Evolutionary conservation across 2,797 vertebrate species (phyloP).

Genomic region (Iguana delicatissima): DNA sequence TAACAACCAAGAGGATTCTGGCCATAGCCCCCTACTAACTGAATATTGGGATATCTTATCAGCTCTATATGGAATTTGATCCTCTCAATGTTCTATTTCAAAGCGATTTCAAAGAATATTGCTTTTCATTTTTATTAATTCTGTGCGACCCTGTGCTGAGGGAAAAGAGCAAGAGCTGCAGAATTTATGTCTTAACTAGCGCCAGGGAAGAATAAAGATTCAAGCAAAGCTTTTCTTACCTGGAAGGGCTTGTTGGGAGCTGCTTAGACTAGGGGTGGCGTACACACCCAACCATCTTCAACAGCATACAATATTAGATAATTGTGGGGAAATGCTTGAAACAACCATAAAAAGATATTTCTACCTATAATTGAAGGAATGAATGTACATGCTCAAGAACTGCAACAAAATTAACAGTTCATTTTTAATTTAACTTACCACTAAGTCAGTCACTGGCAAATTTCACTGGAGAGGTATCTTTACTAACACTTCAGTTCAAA

Average conservation of each 20-base stretch:
- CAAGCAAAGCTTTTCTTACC: background rate
- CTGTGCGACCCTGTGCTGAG: background rate
- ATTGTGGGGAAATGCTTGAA: background rate
- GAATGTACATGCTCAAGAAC: background rate
- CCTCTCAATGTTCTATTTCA: background rate
- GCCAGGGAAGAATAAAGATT: background rate
- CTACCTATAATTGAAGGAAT: background rate
- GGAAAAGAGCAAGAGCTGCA: background rate
- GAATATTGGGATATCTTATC: background rate
- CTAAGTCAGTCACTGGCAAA: slow-evolving; percentile 31
- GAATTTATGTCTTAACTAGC: background rate
- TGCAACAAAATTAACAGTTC: background rate
- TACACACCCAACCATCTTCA: no score
- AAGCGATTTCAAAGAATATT: background rate
- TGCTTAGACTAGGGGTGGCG: background rate
- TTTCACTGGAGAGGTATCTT: slow-evolving; percentile 46
- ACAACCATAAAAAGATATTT: background rate
- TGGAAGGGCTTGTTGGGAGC: background rate
- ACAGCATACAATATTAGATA: background rate
- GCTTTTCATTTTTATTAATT: background rate
- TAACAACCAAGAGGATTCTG: no score
- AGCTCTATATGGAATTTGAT: background rate
- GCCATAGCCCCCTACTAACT: background rate
- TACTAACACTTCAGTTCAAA: slow-evolving; percentile 56
- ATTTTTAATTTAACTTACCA: slow-evolving; percentile 31